phyloP scores from a whole-genome alignment of 2,797 vertebrate genomes.

The Syncerus caffer region DNA sequence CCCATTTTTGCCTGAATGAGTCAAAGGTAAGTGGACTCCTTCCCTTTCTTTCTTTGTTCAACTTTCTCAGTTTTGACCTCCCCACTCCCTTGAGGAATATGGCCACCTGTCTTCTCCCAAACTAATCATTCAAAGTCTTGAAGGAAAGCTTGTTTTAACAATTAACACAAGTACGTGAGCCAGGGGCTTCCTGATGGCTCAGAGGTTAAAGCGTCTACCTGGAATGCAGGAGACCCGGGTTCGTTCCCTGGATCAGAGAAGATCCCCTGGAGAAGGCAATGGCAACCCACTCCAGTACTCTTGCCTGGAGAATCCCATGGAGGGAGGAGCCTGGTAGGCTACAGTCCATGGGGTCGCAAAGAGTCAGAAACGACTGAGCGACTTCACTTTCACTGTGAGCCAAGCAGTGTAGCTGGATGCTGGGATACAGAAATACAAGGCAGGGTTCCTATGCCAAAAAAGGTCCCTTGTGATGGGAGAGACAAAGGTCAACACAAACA shows the following conservation, averaged over 20 bases:
- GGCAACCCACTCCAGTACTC: too few species aligned
- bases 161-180: neutral
- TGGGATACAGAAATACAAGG: neutral
- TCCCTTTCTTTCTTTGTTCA: neutral
- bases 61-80: neutral
- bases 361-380: too few species aligned
- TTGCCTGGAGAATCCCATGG: too few species aligned
- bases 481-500: neutral
- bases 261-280: too few species aligned
- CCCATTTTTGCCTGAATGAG: neutral
- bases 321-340: too few species aligned
- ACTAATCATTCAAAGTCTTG: slow-evolving; percentile 7
- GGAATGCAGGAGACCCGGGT: too few species aligned
- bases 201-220: too few species aligned
- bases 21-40: neutral
- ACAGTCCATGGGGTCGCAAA: too few species aligned
- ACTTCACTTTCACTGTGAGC: neutral
- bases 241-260: too few species aligned
- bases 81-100: neutral
- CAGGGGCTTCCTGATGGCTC: too few species aligned
- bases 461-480: neutral
- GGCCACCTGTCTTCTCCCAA: neutral
- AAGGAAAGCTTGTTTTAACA: slow-evolving; percentile 20
- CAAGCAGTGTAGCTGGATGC: neutral
- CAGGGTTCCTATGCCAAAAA: neutral